Evolutionary conservation across 2,797 vertebrate genomes (phyloP), one percentile per base, ranked within the genome.

Genomic region (Scarus forsteni): DNA sequence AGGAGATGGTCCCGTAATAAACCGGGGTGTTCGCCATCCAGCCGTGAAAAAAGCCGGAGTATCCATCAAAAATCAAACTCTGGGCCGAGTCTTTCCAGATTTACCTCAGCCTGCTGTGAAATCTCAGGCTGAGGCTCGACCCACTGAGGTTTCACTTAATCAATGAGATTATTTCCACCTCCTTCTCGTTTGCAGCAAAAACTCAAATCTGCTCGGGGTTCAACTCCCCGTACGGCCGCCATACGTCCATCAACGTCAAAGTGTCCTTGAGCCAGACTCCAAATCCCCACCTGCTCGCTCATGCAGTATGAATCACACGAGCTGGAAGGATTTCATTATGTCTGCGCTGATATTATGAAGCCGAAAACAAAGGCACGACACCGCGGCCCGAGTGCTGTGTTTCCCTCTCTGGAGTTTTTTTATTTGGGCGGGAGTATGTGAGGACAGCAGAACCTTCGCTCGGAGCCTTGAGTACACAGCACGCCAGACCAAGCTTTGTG

Each of bases 221-320:
- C 73, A 71, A 60, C 70, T 78, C 73, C 70, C 65, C 67, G 45
- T n/a, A 7, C 63, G 53, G 56, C 2, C 65, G 0, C 43, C 70
- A 16, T 40, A 56, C 3, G 74, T 84, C 85, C 73, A 65, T 82
- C 84, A 86, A 35, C 56, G 72, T 80, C 75, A 67, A 48, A 58
- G 66, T 42, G 78, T 76, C 83, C 80, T 84, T 81, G 85, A 87
- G 56, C 65, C 3, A 66, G 63, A 64, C 58, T 39, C 54, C 52
- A 66, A 79, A 85, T 75, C 64, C 73, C 70, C 34, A 35, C 77
- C 72, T 73, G 74, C 77, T 80, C 83, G 56, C 51, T 64, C 75
- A 73, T 64, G 68, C 80, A 69, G 19, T 57, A 65, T 70, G 63
- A 81, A 75, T 60, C 60, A 60, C 8, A 3, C 15, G 39, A 58